Evolutionary conservation across 2,888 invertebrate species (phyloP).

Genomic region (Macroteleia sp.): DNA sequence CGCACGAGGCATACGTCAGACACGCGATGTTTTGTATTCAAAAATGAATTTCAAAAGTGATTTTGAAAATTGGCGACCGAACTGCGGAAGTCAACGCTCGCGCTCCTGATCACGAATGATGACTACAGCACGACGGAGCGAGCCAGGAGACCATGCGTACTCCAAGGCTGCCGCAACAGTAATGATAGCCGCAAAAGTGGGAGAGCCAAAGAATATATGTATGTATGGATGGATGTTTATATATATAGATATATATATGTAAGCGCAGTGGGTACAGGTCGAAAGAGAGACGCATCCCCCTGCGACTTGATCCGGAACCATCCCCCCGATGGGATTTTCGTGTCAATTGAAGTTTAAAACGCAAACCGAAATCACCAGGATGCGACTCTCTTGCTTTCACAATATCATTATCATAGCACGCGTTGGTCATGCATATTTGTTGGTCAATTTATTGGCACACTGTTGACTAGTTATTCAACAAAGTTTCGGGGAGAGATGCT

Average conservation of each 20-base stretch:
- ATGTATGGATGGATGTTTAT: constrained; percentile 23
- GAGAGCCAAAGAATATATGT: constrained; percentile 74
- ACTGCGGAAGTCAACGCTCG: constrained; percentile 58
- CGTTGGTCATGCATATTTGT: too few relatives aligned
- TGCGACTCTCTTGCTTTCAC: constrained; percentile 11
- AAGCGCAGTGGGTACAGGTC: not conserved
- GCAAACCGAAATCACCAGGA: not conserved
- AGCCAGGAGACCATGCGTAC: constrained; percentile 64
- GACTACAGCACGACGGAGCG: constrained; percentile 53
- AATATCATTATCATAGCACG: constrained; percentile 7
- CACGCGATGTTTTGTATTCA: constrained; percentile 32
- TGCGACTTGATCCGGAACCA: not conserved
- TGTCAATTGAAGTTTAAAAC: constrained; percentile 23
- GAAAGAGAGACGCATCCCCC: constrained; percentile 11
- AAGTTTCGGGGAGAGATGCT: too few relatives aligned
- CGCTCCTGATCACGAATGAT: constrained; percentile 63
- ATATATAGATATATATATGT: constrained; percentile 5
- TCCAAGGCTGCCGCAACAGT: constrained; percentile 74
- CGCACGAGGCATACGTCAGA: constrained; percentile 25
- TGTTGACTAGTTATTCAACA: too few relatives aligned
- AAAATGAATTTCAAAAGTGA: not conserved
- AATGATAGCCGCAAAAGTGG: constrained; percentile 78
- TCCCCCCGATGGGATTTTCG: constrained; percentile 19
- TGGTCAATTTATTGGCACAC: too few relatives aligned
- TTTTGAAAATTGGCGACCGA: constrained; percentile 35